Percentiles rank a stretch among this genome's conserved stretches.
Evolutionary conservation across 2,113 vertebrate genomes (phyloP).

Genomic region (Cryptomyrus ogoouensis): DNA sequence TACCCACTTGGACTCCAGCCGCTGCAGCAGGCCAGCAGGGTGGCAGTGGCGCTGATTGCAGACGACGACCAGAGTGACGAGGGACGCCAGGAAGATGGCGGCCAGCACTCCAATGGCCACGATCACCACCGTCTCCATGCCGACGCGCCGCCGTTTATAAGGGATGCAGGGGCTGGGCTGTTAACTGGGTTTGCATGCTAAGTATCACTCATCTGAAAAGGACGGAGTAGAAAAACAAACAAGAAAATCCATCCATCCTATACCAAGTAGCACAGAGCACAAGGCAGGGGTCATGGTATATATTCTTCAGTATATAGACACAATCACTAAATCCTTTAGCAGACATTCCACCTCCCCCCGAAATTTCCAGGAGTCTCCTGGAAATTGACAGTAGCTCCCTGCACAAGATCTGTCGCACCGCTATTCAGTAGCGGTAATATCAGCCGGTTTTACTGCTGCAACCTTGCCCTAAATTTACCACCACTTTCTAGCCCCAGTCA

Average conservation of each 20-base stretch:
- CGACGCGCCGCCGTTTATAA: conserved; percentile 25
- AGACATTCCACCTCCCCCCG: no score
- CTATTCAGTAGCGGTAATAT: no score
- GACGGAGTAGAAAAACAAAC: not conserved
- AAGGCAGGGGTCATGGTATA: not conserved
- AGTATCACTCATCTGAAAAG: conserved; percentile 48
- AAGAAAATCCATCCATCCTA: not conserved
- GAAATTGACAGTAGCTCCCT: no score
- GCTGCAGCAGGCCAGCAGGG: conserved; percentile 73
- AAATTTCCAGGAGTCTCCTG: no score
- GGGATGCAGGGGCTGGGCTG: conserved; percentile 13
- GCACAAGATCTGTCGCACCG: no score
- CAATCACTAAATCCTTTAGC: not conserved
- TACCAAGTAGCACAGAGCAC: not conserved
- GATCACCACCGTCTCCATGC: conserved; percentile 95
- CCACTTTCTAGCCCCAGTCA: no score
- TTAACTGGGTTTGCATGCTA: conserved; percentile 33
- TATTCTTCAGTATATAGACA: not conserved
- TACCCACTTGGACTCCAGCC: conserved; percentile 86
- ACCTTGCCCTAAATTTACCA: no score
- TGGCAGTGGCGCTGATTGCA: conserved; percentile 90
- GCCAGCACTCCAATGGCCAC: conserved; percentile 90
- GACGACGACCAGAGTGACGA: conserved; percentile 84
- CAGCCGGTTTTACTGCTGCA: no score
- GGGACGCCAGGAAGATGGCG: conserved; percentile 91